Evolutionary conservation across 1,140 invertebrate species (phyloP), one percentile per base, ranked within the genome.

Genomic region (Brachionus asplanchnoidis): DNA sequence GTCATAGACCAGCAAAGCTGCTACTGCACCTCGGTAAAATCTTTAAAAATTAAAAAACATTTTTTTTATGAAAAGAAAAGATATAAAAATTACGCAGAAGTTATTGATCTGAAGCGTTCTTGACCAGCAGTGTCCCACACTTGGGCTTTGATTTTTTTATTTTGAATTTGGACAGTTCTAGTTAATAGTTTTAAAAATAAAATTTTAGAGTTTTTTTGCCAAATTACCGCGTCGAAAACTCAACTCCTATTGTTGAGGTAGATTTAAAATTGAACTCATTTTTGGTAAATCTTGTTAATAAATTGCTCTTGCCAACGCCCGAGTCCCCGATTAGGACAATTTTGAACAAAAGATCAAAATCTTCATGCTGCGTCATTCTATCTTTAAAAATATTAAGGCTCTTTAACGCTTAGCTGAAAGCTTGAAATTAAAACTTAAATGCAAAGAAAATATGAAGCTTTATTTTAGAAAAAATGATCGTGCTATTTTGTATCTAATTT

Each of bases 201-300:
- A 40, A 70, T 70, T 70, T n/a, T 36, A 70, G 32, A 26, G n/a
- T 20, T 65, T 14, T 42, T 73, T 73, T 4, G 5, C 6, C 12
- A 73, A 40, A 7, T 42, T 73, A 73, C 68, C 68, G 28, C 0
- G 73, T 99, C 80, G 98, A 97, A 92, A 99, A 99, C 91, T 99
- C 98, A 85, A 99, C 98, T 86, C 98, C 98, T 92, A 99, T 99
- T 86, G 98, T 99, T 85, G 97, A 99, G 92, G 99, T 99, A 87
- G 96, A 98, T 92, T 99, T 98, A 91, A 99, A 93, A 91, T 99
- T 99, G 91, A 99, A 99, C 93, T 99, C 97, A 94, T 99, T 99
- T 90, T 98, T 94, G 90, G 98, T 99, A 91, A 99, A 99, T 91
- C 98, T 93, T 82, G 97, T 98, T 84, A 99, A 92, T 82, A 99